Evolutionary conservation across 2,797 vertebrate genomes (phyloP).

Genomic region (Malurus splendens): DNA sequence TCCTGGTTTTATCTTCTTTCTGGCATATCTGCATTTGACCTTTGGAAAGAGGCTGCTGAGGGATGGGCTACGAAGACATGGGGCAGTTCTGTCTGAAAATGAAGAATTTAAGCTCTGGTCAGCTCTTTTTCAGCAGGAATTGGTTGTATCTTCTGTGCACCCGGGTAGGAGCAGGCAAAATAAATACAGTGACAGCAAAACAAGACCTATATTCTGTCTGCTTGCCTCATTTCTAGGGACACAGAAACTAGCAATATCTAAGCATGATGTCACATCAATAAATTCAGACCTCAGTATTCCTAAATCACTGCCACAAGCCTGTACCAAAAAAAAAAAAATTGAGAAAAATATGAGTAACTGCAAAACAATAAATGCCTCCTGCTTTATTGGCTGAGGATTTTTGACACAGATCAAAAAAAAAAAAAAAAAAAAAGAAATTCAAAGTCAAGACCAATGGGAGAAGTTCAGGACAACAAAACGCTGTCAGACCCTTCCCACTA

Average conservation of each 20-base stretch:
- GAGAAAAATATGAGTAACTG: background rate
- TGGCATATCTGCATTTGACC: background rate
- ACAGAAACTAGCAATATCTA: background rate
- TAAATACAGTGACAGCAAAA: background rate
- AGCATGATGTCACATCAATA: background rate
- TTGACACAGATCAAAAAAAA: background rate
- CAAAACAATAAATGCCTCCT: background rate
- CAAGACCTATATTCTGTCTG: fast-evolving
- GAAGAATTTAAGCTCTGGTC: background rate
- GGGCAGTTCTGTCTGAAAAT: background rate
- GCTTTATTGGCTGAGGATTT: background rate
- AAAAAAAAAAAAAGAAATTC: background rate
- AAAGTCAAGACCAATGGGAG: background rate
- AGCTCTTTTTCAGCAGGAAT: background rate
- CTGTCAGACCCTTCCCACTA: background rate
- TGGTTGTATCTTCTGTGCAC: background rate
- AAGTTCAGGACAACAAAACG: background rate
- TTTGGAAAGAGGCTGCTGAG: background rate
- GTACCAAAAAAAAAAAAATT: background rate
- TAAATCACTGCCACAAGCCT: background rate
- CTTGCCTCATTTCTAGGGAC: background rate
- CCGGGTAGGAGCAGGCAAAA: background rate
- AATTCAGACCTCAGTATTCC: background rate
- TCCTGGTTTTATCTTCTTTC: background rate
- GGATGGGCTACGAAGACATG: background rate